Conservation (phyloP, 2,888 invertebrate genomes). For the Glyphotaelius pellucidus region DNA sequence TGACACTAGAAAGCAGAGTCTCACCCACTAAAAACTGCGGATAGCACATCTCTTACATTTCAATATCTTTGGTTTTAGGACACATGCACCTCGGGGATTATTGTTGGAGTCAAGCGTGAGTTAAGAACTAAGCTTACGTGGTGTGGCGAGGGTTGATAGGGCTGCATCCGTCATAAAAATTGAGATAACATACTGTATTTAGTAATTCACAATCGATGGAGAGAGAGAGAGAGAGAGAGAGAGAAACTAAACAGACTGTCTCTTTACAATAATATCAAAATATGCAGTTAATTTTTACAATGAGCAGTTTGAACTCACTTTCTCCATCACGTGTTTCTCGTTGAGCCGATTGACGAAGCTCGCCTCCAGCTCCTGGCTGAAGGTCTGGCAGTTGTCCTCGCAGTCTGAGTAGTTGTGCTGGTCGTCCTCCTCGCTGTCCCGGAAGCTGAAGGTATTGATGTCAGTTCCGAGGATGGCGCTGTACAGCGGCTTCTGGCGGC, state of each 20-base stretch:
- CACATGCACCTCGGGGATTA: no score
- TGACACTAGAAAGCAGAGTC: no score
- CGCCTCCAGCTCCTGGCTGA: not conserved
- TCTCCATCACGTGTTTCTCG: not conserved
- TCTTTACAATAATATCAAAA: not conserved
- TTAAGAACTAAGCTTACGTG: no score
- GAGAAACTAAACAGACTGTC: not conserved
- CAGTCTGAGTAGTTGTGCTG: slow-evolving; percentile 11
- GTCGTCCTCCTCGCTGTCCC: not conserved
- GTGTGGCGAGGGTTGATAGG: no score
- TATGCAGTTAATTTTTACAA: not conserved
- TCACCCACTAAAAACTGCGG: no score
- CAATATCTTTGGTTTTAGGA: no score
- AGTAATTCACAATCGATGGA: no score
- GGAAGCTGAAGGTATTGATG: not conserved
- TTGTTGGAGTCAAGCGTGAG: no score
- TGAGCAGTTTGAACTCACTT: not conserved
- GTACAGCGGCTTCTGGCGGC: slow-evolving; percentile 15
- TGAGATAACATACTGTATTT: no score
- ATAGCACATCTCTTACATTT: no score
- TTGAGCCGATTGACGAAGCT: slow-evolving; percentile 27
- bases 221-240: not conserved
- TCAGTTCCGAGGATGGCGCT: slow-evolving; percentile 32
- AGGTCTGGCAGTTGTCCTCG: not conserved
- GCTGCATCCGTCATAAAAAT: no score